Percentiles rank a stretch among this genome's conserved stretches.
phyloP scores from a whole-genome alignment of 1,140 invertebrate genomes.

The Zaprionus camerounensis region DNA sequence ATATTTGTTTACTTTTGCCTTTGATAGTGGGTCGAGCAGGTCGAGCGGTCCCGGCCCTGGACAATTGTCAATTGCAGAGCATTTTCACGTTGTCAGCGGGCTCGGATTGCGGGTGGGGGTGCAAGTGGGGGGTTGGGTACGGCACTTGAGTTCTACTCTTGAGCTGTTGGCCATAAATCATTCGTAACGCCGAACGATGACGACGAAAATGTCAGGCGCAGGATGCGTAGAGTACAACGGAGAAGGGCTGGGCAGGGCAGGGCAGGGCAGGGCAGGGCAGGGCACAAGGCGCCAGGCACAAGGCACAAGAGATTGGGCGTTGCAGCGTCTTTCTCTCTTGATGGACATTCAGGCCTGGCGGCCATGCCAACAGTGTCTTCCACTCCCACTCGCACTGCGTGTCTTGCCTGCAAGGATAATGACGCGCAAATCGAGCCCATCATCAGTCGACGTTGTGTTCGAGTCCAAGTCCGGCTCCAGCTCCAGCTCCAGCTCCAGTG shows the following conservation, averaged over 20 bases:
- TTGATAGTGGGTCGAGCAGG: constrained; percentile 22
- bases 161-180: constrained; percentile 62
- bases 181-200: constrained; percentile 58
- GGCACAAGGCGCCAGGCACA: background rate
- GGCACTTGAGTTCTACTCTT: constrained; percentile 59
- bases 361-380: constrained; percentile 38
- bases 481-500: background rate
- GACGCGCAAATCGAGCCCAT: constrained; percentile 75
- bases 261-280: background rate
- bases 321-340: constrained; percentile 65
- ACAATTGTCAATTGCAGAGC: constrained; percentile 79
- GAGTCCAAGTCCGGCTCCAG: background rate
- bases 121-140: constrained; percentile 25
- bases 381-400: constrained; percentile 6
- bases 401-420: constrained; percentile 61
- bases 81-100: constrained; percentile 45
- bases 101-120: background rate
- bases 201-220: constrained; percentile 68
- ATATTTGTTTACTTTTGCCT: constrained; percentile 68
- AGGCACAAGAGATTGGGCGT: constrained; percentile 60
- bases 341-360: constrained; percentile 70
- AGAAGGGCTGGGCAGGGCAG: constrained; percentile 37
- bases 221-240: constrained; percentile 59
- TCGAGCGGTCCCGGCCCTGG: constrained; percentile 22
- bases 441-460: constrained; percentile 26